Base-by-base conservation (phyloP, 1,140 invertebrate species). In the Propsilocerus akamusi region DNA sequence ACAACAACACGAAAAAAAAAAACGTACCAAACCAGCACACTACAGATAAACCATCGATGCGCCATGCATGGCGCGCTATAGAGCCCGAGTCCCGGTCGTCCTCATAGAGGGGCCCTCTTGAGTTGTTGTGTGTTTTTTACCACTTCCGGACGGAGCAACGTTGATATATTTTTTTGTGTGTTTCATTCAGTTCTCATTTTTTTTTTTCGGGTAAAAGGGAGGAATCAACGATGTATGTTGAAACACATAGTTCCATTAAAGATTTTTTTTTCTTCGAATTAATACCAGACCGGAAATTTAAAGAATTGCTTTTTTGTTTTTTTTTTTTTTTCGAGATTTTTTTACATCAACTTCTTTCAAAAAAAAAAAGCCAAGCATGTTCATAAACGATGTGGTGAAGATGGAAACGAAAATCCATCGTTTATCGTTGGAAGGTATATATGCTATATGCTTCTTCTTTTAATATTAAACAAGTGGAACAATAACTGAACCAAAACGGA, bases 1-100 rank as follows among this genome's bases (percentile, higher is more conserved):
- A 49, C 50, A 54, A 55, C 56, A 22, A 24, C 20, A 12, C 46
- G 23, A 47, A 24, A 12, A 47, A 24, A 20, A 47, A n/a, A 30
- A n/a, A 8, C 22, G 37, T 41, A 6, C 22, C 5, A 47, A 20
- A 47, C 7, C 7, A 41, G 22, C 14, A 41, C 22, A 41, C 7
- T 17, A 41, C 6, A 41, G 7, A 5, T 14, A 41, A 41, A 41
- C 37, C 37, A n/a, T n/a, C n/a, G n/a, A n/a, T n/a, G n/a, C n/a
- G n/a, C n/a, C n/a, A n/a, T n/a, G n/a, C n/a, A n/a, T n/a, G n/a
- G n/a, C n/a, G n/a, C n/a, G n/a, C n/a, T n/a, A n/a, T n/a, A n/a
- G n/a, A n/a, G n/a, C n/a, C n/a, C n/a, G n/a, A n/a, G n/a, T n/a
- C n/a, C n/a, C n/a, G n/a, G n/a, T n/a, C n/a, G n/a, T n/a, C n/a